These are phyloP conservation scores for Oxyruncus cristatus DNA, from an alignment of 2,113 vertebrate species.

Conservation along the genomic window DNA sequence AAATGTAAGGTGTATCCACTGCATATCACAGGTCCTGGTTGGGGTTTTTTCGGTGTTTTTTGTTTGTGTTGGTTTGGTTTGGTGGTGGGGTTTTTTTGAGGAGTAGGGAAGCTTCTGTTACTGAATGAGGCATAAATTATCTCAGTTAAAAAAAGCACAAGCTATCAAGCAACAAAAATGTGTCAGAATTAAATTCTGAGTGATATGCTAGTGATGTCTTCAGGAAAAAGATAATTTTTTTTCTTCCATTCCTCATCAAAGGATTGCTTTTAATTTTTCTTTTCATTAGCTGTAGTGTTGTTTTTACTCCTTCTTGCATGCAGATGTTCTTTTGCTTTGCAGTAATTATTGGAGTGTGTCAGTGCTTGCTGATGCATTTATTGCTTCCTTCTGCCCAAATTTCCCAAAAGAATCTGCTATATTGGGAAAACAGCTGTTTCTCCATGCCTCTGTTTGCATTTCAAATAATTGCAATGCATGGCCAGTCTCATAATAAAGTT, in stretches of 20 bases:
- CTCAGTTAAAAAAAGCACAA: background rate
- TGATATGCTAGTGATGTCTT: background rate
- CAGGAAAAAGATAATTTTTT: background rate
- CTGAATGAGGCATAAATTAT: background rate
- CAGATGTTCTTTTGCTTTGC: constrained; percentile 46
- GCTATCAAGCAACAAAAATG: background rate
- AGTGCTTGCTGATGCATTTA: constrained; percentile 39
- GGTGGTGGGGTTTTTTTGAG: background rate
- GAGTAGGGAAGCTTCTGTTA: background rate
- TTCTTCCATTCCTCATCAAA: background rate
- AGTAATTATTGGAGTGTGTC: constrained; percentile 35
- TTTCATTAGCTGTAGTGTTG: background rate
- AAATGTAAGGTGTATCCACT: background rate
- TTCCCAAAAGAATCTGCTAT: constrained; percentile 42
- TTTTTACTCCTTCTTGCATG: constrained; percentile 4
- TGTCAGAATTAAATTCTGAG: background rate
- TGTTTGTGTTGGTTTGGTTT: background rate
- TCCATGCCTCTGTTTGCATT: background rate
- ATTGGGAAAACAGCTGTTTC: constrained; percentile 56
- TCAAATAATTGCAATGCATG: background rate
- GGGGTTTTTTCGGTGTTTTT: background rate
- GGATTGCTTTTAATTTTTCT: background rate
- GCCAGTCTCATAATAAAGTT: background rate
- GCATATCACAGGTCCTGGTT: background rate
- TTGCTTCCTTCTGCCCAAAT: constrained; percentile 35